phyloP scores from a whole-genome alignment of 2,797 vertebrate genomes.

The Pogoniulus pusillus region DNA sequence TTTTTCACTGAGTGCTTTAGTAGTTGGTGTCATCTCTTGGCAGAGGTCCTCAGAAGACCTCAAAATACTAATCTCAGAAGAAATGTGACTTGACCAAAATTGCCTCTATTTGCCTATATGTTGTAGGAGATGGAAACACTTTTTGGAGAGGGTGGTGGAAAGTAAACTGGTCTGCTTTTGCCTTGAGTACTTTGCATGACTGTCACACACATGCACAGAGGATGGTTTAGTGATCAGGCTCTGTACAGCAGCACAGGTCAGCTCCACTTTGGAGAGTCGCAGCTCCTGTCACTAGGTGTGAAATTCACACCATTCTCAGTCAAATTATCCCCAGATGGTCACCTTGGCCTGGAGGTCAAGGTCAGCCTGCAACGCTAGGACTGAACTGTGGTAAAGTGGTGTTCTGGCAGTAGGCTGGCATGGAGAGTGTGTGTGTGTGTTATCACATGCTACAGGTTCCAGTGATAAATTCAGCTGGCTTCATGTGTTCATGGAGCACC shows the following conservation, averaged over 20 bases:
- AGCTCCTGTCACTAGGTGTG: neutral
- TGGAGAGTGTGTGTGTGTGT: accelerated
- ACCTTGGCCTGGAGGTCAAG: neutral
- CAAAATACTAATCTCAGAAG: neutral
- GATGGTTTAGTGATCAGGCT: neutral
- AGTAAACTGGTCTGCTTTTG: neutral
- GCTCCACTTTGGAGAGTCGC: neutral
- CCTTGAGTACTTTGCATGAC: neutral
- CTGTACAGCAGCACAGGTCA: accelerated
- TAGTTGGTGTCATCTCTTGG: neutral
- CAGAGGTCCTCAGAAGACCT: neutral
- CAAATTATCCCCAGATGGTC: neutral
- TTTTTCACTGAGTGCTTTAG: neutral
- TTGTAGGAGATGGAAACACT: neutral
- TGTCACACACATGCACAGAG: accelerated
- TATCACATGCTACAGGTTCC: neutral
- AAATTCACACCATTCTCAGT: neutral
- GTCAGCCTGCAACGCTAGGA: neutral
- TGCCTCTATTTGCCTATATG: accelerated
- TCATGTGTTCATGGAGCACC: neutral
- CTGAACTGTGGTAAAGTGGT: neutral
- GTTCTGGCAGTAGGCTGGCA: neutral
- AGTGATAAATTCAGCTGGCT: neutral
- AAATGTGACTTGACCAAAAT: neutral
- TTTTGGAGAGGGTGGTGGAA: neutral